Base-by-base conservation (phyloP, 1,140 invertebrate species). In the Frieseomelitta varia region DNA sequence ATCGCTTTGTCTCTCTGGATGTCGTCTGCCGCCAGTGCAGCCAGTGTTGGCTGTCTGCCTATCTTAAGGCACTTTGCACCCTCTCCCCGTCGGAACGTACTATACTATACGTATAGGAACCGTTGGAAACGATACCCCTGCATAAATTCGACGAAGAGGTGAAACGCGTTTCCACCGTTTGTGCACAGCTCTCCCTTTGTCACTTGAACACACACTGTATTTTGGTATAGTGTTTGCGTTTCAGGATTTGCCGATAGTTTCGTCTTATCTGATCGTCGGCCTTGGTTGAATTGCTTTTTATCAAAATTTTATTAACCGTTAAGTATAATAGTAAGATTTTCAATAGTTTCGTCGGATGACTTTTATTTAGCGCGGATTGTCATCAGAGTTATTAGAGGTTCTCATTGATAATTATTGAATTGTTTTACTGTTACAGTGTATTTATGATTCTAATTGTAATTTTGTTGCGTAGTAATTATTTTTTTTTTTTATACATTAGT, bases 1-100 rank as follows among this genome's bases (percentile, higher is more conserved):
- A 82, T 87, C 78, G 76, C 85, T 89, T 90, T 89, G 89, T 90
- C 87, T 89, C 56, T 27, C 30, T 34, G 27, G 69, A 81, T 74
- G 79, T 81, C 71, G 71, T 74, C 56, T 75, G 27, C 27, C 55
- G 19, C 19, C 14, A 19, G 4, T 34, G 79, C 39, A 47, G 39
- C 39, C 39, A 8, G 39, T 30, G 84, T 85, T 82, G 78, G 69
- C 84, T 84, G 85, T 68, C 84, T 90, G 85, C 56, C 85, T 88
- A 86, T 76, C 86, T 72, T 58, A 61, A 34, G 73, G 69, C 74
- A 84, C 69, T 73, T 61, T 69, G 34, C 56, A 83, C 65, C 39
- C 67, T 76, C 63, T 56, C n/a, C 34, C 12, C 58, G 24, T 61
- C 58, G 4, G n/a, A 24, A 14, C 39, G 58, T 61, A 30, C 56